Base-by-base conservation (phyloP, 2,888 invertebrate genomes). In the Sepiola atlantica region DNA sequence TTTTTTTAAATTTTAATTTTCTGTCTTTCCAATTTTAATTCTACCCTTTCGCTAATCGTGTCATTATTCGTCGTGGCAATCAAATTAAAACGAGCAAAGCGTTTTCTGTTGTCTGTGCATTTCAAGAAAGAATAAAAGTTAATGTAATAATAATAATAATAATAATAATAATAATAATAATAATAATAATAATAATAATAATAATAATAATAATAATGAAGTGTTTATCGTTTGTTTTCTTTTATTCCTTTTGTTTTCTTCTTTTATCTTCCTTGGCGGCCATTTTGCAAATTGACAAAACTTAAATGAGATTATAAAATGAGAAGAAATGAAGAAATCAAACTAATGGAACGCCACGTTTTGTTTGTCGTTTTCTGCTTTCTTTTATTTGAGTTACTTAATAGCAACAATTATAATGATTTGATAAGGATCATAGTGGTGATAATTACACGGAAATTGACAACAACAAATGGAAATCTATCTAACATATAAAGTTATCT, bases 341-440 rank as follows among this genome's bases (percentile, higher is more conserved):
- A 77, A 8, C 32, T 77, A 16, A 77, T 77, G 4, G 77, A 77
- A 77, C 32, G 32, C 32, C 32, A 16, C n/a, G n/a, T 14, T n/a
- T 77, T 77, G 77, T 77, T 77, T 77, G 2, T n/a, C 12, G 14
- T 18, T 77, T 61, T 57, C 20, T 57, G 20, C 24, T 77, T 77
- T 28, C 8, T 77, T 77, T 77, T n/a, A 77, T 77, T 77, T 28
- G 12, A 77, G 14, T 77, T n/a, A 77, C 32, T 77, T 77, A 77
- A 77, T 77, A 77, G 16, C 32, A 77, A 77, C n/a, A 77, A 77
- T 77, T 77, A n/a, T 77, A 77, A 77, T 77, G 77, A 77, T 77
- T 77, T 77, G 77, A 77, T 77, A 77, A 77, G 77, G 77, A 77
- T 77, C n/a, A 77, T n/a, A 77, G 77, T n/a, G 77, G 77, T n/a